A percentile compares a stretch with the other conserved stretches of the same genome.
These are phyloP conservation scores for Idaea dimidiata DNA, from an alignment of 2,888 invertebrate genomes.

Conservation along the genomic window DNA sequence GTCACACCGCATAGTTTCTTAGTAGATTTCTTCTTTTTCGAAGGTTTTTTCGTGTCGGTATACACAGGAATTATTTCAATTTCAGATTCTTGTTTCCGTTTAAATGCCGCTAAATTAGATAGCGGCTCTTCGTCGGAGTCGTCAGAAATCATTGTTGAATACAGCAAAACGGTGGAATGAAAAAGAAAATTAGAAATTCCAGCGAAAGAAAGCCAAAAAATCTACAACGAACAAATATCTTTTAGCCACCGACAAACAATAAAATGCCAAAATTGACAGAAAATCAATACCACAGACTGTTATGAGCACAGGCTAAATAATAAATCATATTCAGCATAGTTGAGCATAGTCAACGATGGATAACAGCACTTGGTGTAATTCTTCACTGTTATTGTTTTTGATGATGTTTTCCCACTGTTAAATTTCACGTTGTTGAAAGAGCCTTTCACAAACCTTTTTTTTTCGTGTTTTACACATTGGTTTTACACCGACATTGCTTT, in stretches of 20 bases:
- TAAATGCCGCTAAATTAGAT: constrained; percentile 53
- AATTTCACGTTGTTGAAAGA: too few relatives aligned
- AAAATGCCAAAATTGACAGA: too few relatives aligned
- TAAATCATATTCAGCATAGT: background rate
- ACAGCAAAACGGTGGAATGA: background rate
- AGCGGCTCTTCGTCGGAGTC: constrained; percentile 76
- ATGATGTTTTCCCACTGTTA: too few relatives aligned
- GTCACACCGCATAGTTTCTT: constrained; percentile 35
- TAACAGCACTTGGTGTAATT: background rate
- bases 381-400: too few relatives aligned
- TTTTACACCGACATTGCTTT: too few relatives aligned
- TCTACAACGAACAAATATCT: too few relatives aligned
- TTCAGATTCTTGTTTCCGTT: constrained; percentile 43
- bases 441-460: too few relatives aligned
- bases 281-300: too few relatives aligned
- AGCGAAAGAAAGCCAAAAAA: background rate
- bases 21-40: constrained; percentile 40
- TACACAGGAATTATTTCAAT: constrained; percentile 21
- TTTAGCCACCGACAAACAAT: too few relatives aligned
- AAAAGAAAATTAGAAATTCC: background rate
- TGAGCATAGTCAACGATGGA: background rate
- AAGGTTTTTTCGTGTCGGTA: constrained; percentile 29
- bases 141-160: constrained; percentile 40
- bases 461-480: too few relatives aligned
- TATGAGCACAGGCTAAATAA: background rate